Evolutionary conservation across 2,888 invertebrate species (phyloP), one percentile per base, ranked within the genome.

Genomic region (Actias luna): DNA sequence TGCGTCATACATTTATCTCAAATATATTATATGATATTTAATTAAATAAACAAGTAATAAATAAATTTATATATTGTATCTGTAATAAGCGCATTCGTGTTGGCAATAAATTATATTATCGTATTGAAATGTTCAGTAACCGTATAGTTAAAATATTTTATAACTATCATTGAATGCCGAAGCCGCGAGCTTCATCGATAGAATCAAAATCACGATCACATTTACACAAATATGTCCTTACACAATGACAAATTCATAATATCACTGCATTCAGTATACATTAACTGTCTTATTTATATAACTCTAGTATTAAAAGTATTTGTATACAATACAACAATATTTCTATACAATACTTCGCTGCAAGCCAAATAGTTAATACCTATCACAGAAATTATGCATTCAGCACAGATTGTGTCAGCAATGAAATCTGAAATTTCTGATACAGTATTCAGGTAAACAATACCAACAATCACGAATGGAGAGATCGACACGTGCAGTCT

Each of bases 401-500:
- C 31, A 61, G 29, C 35, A 16, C 16, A 25, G 16, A 33, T n/a
- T 35, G 36, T 36, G 4, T 1, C n/a, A 16, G 35, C 36, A 58
- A 66, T 74, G 76, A 79, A 80, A 83, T 74, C 76, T 74, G 79
- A 83, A 83, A 76, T 74, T 73, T 64, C 77, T 64, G 76, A 72
- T 71, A 77, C 74, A 69, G 69, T 74, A 71, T 73, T 78, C 75
- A 77, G 76, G 81, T 77, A 80, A 79, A 89, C 83, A 88, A 88
- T 86, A 78, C 75, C 71, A 81, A 82, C 79, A 79, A 85, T 84
- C 80, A 79, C 71, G 72, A 69, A 66, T 69, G 80, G 85, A 88
- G 88, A 89, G 88, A 84, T 85, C 80, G 79, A 80, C 82, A 80
- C 83, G 84, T 82, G 84, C 84, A 81, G 82, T 89, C 88, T 88